Evolutionary conservation across 2,888 invertebrate species (phyloP).

Genomic region (Phalera bucephala): DNA sequence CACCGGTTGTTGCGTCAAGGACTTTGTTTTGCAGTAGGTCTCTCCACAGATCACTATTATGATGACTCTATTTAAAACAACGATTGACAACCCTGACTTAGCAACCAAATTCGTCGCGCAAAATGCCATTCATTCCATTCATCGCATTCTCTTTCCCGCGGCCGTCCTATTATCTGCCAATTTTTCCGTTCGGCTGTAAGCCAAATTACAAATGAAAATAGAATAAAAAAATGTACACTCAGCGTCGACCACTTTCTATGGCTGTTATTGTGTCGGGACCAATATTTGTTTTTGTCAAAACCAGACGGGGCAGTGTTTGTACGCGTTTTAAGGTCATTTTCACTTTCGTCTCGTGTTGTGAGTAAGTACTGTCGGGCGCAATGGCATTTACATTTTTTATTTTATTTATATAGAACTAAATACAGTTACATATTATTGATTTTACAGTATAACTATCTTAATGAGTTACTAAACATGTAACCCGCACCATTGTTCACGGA

Average conservation of each 20-base stretch:
- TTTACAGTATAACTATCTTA: too few species aligned
- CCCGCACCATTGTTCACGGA: too few species aligned
- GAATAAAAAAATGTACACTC: conserved; percentile 12
- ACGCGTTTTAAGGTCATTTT: conserved; percentile 76
- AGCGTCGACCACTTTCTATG: conserved; percentile 42
- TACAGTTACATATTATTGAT: too few species aligned
- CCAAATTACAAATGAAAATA: conserved; percentile 49
- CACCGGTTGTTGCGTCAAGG: too few species aligned
- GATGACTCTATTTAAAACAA: too few species aligned
- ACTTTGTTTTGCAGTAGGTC: too few species aligned
- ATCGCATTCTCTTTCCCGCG: conserved; percentile 38
- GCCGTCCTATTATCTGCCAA: conserved; percentile 47
- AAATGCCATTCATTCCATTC: conserved; percentile 28
- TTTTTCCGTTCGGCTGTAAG: conserved; percentile 44
- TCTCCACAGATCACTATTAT: too few species aligned
- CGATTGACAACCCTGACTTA: too few species aligned
- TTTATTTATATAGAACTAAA: too few species aligned
- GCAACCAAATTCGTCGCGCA: conserved; percentile 15
- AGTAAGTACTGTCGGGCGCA: conserved; percentile 43
- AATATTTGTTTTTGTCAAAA: conserved; percentile 74
- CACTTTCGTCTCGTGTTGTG: conserved; percentile 60
- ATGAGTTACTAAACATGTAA: too few species aligned
- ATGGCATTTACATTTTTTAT: too few species aligned
- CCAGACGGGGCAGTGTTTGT: conserved; percentile 48
- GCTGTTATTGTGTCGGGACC: conserved; percentile 51